These are phyloP conservation scores for Aphodius granarius DNA, from an alignment of 2,888 invertebrate genomes.

Conservation along the genomic window DNA sequence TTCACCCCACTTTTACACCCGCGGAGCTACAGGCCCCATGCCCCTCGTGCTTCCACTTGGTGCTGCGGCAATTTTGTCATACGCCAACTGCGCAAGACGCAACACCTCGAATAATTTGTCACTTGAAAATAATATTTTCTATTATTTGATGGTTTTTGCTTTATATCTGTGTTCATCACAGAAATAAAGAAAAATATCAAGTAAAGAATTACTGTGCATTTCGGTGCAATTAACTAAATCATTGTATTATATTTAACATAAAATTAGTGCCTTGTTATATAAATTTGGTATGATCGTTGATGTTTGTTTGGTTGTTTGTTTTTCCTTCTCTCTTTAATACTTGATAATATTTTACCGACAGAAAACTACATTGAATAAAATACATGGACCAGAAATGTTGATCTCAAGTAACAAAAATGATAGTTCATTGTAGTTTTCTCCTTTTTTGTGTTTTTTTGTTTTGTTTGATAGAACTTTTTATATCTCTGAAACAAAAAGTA, in stretches of 20 bases:
- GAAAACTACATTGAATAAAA: background rate
- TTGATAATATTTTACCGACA: background rate
- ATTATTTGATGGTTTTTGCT: background rate
- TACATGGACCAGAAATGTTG: background rate
- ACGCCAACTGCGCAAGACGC: constrained; percentile 75
- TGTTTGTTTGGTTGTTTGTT: background rate
- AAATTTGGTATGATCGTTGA: background rate
- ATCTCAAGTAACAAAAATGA: background rate
- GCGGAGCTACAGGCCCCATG: constrained; percentile 51
- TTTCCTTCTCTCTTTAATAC: background rate
- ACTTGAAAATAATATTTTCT: no score
- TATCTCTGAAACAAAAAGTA: background rate
- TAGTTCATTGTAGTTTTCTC: background rate
- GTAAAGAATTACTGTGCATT: no score
- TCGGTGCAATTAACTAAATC: background rate
- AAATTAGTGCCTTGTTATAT: no score
- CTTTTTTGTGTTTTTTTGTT: background rate
- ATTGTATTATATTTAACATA: background rate
- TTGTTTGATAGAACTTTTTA: background rate
- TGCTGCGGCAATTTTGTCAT: constrained; percentile 75
- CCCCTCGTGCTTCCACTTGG: constrained; percentile 70
- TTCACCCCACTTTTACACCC: constrained; percentile 46
- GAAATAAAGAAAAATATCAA: background rate
- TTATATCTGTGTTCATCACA: background rate
- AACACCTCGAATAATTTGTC: constrained; percentile 49